phyloP scores from a whole-genome alignment of 2,797 vertebrate genomes.

The Molothrus aeneus region DNA sequence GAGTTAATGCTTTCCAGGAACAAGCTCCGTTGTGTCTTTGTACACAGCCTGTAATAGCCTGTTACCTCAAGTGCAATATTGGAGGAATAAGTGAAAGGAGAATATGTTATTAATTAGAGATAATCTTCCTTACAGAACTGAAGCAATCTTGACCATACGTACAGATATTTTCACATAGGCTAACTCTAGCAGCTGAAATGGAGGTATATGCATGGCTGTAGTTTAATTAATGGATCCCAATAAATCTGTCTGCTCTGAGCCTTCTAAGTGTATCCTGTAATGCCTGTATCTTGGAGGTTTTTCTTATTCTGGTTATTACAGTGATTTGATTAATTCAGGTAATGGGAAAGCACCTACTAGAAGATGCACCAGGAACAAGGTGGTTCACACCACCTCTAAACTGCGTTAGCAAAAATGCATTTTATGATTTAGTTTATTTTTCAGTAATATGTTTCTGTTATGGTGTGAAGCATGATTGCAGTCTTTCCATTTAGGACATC shows the following conservation, averaged over 20 bases:
- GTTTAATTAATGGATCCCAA: not conserved
- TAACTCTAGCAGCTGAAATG: not conserved
- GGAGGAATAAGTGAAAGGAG: not conserved
- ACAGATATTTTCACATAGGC: not conserved
- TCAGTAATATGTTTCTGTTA: not conserved
- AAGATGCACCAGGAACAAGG: not conserved
- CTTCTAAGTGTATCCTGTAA: not conserved
- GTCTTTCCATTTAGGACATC: not conserved
- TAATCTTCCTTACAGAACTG: not conserved
- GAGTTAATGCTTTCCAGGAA: not conserved
- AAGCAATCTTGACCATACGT: not conserved
- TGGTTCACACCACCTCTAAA: not conserved
- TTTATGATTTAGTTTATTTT: not conserved
- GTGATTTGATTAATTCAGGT: not conserved
- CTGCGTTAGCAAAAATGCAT: not conserved
- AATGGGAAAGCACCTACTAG: not conserved
- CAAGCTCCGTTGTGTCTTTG: not conserved
- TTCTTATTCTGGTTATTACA: not conserved
- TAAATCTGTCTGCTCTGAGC: not conserved
- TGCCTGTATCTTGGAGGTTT: not conserved
- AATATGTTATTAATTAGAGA: not conserved
- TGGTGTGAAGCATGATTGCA: not conserved
- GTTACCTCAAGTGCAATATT: not conserved
- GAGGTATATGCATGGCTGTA: not conserved
- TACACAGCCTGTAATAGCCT: not conserved